Evolutionary conservation across 2,113 vertebrate genomes (phyloP).

Genomic region (Acanthisitta chloris): DNA sequence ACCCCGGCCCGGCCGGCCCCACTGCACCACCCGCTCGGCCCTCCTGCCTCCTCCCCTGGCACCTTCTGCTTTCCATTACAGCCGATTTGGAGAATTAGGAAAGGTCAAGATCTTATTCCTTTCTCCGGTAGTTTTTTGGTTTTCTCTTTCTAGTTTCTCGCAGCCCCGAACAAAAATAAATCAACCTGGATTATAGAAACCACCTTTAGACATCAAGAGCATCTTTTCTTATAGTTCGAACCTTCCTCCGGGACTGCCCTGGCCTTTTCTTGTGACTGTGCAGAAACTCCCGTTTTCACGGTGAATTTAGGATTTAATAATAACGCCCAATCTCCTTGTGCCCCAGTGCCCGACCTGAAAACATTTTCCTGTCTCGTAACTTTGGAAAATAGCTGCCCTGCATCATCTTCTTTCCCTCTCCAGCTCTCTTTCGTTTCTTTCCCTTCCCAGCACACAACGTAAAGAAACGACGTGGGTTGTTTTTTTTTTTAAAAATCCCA

Average conservation of each 20-base stretch:
- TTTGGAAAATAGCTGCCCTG: background rate
- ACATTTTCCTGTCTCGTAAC: background rate
- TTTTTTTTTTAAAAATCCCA: background rate
- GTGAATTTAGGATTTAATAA: conserved; percentile 46
- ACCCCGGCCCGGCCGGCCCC: background rate
- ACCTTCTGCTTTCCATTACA: conserved; percentile 55
- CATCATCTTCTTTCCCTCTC: background rate
- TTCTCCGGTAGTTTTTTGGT: conserved; percentile 1
- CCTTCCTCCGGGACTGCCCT: background rate
- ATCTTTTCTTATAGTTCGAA: background rate
- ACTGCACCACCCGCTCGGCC: background rate
- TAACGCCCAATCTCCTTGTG: background rate
- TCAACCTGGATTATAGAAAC: conserved; percentile 29
- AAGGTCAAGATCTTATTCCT: conserved; percentile 46
- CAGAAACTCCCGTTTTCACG: conserved; percentile 5
- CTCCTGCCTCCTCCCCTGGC: background rate
- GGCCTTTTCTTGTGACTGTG: background rate
- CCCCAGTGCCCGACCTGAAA: background rate
- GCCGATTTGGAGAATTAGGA: conserved; percentile 48
- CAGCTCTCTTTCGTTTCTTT: background rate
- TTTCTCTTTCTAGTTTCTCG: conserved; percentile 43
- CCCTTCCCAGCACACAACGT: background rate
- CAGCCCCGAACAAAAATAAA: conserved; percentile 18
- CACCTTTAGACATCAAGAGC: background rate
- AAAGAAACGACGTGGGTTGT: background rate